Percentiles rank a stretch among this genome's conserved stretches.
Evolutionary conservation across 2,888 invertebrate genomes (phyloP).

Genomic region (Incurvaria masculella): DNA sequence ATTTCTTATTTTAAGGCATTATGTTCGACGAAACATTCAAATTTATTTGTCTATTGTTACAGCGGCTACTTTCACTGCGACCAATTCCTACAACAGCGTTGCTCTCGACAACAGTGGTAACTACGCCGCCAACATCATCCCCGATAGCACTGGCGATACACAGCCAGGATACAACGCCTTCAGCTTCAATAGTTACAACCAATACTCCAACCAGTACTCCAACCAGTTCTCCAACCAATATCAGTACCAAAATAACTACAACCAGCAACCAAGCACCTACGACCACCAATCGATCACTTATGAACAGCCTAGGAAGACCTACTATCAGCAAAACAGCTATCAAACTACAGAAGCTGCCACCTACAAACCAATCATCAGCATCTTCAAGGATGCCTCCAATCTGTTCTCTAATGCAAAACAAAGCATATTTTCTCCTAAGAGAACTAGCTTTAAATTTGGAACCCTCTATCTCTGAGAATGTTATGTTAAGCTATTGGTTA

Average conservation of each 20-base stretch:
- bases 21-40: no score
- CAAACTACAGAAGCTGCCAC: conserved; percentile 24
- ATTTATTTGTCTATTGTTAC: conserved; percentile 24
- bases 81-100: conserved; percentile 38
- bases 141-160: conserved; percentile 47
- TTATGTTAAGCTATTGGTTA: conserved; percentile 2
- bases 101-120: conserved; percentile 36
- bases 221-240: conserved; percentile 37
- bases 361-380: conserved; percentile 44
- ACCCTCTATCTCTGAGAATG: conserved; percentile 36
- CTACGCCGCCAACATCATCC: conserved; percentile 53
- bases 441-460: conserved; percentile 40
- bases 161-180: conserved; percentile 25
- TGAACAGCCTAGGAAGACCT: conserved; percentile 20
- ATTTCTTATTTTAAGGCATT: no score
- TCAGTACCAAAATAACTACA: conserved; percentile 27
- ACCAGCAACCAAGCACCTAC: conserved; percentile 29
- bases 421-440: conserved; percentile 24
- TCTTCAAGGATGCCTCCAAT: conserved; percentile 45
- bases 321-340: neutral
- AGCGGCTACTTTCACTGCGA: conserved; percentile 41
- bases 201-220: conserved; percentile 34
- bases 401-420: conserved; percentile 29
- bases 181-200: conserved; percentile 30
- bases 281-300: conserved; percentile 25